A percentile compares a stretch with the other conserved stretches of the same genome.
Conservation (phyloP, 2,888 invertebrate genomes). For the Drosophila kokeensis region DNA sequence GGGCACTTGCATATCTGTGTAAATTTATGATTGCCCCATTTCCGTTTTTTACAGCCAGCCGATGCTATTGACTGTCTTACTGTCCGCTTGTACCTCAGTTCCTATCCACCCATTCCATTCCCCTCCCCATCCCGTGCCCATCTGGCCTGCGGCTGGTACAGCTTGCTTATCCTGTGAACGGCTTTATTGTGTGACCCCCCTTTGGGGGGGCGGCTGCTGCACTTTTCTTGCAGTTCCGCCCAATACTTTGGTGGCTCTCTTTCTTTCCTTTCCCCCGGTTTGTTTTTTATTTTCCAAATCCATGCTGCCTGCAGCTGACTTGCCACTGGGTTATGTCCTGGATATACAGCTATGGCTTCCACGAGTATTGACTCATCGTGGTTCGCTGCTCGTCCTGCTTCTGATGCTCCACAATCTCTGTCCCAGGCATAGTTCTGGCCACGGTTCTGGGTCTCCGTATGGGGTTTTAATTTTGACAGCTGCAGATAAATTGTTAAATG, state of each 20-base stretch:
- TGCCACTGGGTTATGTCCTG: constrained; percentile 75
- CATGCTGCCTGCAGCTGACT: constrained; percentile 77
- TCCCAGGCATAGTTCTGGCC: constrained; percentile 29
- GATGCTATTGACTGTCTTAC: constrained; percentile 69
- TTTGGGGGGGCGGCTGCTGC: constrained; percentile 36
- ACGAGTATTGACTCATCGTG: constrained; percentile 78
- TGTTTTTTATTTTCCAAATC: constrained; percentile 59
- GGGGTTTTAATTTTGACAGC: constrained; percentile 85
- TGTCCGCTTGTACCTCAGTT: constrained; percentile 33
- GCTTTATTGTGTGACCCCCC: constrained; percentile 75
- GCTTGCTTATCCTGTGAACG: constrained; percentile 76
- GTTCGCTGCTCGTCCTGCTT: constrained; percentile 58
- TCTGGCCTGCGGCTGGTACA: constrained; percentile 32
- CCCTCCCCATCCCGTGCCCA: not conserved
- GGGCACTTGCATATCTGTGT: constrained; percentile 83
- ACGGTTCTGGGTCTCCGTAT: constrained; percentile 66
- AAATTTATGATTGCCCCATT: constrained; percentile 85
- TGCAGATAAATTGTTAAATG: constrained; percentile 84
- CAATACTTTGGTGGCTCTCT: constrained; percentile 14
- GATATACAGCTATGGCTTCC: constrained; percentile 62
- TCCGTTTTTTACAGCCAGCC: constrained; percentile 80
- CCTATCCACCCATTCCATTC: not conserved
- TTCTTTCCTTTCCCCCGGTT: constrained; percentile 20
- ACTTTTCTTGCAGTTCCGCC: constrained; percentile 34
- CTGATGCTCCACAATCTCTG: constrained; percentile 5